phyloP scores from a whole-genome alignment of 2,797 vertebrate genomes.

The Bovichtus variegatus region DNA sequence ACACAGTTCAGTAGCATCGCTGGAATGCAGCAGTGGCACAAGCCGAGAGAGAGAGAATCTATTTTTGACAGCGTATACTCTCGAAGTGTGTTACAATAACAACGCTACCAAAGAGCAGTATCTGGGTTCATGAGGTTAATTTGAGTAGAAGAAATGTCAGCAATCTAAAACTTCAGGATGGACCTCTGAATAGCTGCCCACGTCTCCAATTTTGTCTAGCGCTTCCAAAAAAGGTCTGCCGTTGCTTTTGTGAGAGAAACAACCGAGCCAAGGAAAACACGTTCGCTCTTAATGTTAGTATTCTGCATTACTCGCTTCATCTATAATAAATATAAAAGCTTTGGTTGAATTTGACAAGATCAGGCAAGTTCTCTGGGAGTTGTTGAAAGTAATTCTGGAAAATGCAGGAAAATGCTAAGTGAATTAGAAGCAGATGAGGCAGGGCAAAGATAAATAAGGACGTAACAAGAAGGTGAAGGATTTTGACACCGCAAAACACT shows the following conservation, averaged over 20 bases:
- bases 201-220: conserved; percentile 14
- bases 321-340: conserved; percentile 37
- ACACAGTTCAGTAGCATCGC: neutral
- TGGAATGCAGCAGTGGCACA: neutral
- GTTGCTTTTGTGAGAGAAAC: conserved; percentile 7
- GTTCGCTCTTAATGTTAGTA: conserved; percentile 17
- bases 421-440: conserved; percentile 28
- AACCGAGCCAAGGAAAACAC: conserved; percentile 9
- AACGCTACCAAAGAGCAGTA: neutral
- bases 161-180: conserved; percentile 18
- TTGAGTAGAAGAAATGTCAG: conserved; percentile 11
- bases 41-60: neutral
- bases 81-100: neutral
- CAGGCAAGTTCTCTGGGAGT: conserved; percentile 12
- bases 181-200: conserved; percentile 22
- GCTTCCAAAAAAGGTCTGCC: conserved; percentile 4
- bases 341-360: conserved; percentile 1
- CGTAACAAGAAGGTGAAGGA: neutral
- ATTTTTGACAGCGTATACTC: neutral
- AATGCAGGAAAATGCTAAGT: conserved; percentile 23
- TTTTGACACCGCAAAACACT: neutral
- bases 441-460: neutral
- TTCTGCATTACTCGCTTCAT: conserved; percentile 2
- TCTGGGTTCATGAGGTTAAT: conserved; percentile 34
- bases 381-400: conserved; percentile 26